Evolutionary conservation across 2,113 vertebrate species (phyloP).

Genomic region (Phaetusa simplex): DNA sequence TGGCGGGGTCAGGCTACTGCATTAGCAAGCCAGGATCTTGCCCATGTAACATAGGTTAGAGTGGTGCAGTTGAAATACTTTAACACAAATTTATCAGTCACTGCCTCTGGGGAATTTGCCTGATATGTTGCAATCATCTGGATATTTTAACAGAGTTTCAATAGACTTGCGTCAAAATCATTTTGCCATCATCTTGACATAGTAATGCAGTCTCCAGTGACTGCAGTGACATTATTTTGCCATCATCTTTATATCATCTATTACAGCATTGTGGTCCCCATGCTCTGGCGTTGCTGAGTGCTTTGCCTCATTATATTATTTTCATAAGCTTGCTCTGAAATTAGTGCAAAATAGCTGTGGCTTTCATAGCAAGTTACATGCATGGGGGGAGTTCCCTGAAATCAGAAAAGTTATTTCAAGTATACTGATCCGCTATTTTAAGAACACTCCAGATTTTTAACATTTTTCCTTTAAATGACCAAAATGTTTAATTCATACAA

Average conservation of each 20-base stretch:
- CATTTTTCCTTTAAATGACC: constrained; percentile 61
- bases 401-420: constrained; percentile 52
- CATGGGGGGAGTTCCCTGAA: constrained; percentile 12
- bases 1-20: background rate
- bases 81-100: constrained; percentile 9
- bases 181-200: constrained; percentile 67
- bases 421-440: constrained; percentile 43
- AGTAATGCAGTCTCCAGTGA: constrained; percentile 64
- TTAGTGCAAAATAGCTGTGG: constrained; percentile 10
- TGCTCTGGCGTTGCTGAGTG: constrained; percentile 59
- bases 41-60: background rate
- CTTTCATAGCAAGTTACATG: background rate
- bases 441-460: constrained; percentile 56
- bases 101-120: background rate
- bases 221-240: constrained; percentile 70
- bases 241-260: constrained; percentile 60
- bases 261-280: constrained; percentile 51
- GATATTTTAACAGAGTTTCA: constrained; percentile 64
- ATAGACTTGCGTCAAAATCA: constrained; percentile 55
- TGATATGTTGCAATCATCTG: constrained; percentile 56
- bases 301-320: constrained; percentile 48
- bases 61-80: background rate
- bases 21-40: background rate
- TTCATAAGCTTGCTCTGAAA: constrained; percentile 28
- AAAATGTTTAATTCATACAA: constrained; percentile 62